Base-by-base conservation (phyloP, 2,113 vertebrate species). In the Rynchops niger region DNA sequence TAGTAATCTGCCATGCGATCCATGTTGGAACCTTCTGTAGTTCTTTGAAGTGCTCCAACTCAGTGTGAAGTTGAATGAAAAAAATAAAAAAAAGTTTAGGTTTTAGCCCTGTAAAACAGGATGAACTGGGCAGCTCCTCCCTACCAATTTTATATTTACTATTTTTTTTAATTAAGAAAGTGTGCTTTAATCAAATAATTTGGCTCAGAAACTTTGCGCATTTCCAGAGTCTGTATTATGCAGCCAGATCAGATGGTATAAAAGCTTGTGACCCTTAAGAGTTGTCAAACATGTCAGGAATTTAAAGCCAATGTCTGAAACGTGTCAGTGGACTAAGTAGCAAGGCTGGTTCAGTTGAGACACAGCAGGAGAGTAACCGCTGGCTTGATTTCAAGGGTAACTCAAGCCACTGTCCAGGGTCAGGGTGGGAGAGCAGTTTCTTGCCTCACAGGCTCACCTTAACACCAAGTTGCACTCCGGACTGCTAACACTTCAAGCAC, bases 321-420 rank as follows among this genome's bases (percentile, higher is more conserved):
- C 63, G 45, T 30, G 67, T 36, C 79, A 81, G 58, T 66, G 76
- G 71, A 23, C 74, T 52, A n/a, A 71, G 61, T 2, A 78, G 30
- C 79, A 85, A 90, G 82, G 62, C 74, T 82, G 58, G 43, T 43
- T 90, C 82, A 82, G 62, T 10, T 80, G 34, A 86, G 45, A 81
- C 67, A 80, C 40, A 56, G 58, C 22, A 77, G 74, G 88, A 72
- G 36, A 73, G 53, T 2, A 83, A 38, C 88, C 70, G 17, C 8
- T 94, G 83, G 72, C 86, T 83, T 94, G 83, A 73, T 77, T 86
- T 94, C 63, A 93, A 67, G 30, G 30, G 71, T 93, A 88, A 94
- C 49, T 88, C 61, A 88, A 90, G 79, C 70, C 43, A 87, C 43
- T 69, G 36, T n/a, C 43, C 20, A 50, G 6, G 61, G 66, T 4